Evolutionary conservation across 2,888 invertebrate species (phyloP).

Genomic region (Hofmannophila pseudospretella): DNA sequence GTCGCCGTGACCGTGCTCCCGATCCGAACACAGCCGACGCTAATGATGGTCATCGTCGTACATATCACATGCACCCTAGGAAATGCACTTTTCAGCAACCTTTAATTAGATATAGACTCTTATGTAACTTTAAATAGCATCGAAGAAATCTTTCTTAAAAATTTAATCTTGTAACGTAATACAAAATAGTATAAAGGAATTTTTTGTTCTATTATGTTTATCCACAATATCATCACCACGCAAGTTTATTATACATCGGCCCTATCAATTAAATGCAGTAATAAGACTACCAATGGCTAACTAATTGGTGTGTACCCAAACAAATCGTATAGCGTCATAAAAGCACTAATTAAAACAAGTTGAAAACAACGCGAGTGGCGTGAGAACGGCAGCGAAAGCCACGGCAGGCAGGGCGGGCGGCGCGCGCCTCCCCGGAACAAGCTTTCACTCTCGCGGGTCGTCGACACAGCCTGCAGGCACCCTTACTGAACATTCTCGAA

Average conservation of each 20-base stretch:
- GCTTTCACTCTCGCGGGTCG: conserved; percentile 75
- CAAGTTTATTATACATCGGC: too few relatives aligned
- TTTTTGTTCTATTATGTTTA: too few relatives aligned
- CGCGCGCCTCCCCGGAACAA: conserved; percentile 64
- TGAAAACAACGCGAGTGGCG: conserved; percentile 59
- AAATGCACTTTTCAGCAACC: too few relatives aligned
- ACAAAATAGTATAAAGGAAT: too few relatives aligned
- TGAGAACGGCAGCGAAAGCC: conserved; percentile 73
- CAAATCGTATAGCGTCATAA: conserved; percentile 13
- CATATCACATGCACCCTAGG: too few relatives aligned
- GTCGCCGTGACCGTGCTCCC: conserved; percentile 28
- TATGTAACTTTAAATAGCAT: too few relatives aligned
- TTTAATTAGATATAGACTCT: too few relatives aligned
- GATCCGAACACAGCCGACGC: conserved; percentile 51
- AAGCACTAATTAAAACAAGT: conserved; percentile 46
- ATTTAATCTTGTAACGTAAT: too few relatives aligned
- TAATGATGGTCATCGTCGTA: conserved; percentile 27
- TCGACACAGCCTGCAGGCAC: conserved; percentile 63
- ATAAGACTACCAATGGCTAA: too few relatives aligned
- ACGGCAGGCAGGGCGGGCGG: conserved; percentile 59
- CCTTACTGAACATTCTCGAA: conserved; percentile 56
- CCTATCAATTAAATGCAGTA: too few relatives aligned
- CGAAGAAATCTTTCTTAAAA: too few relatives aligned
- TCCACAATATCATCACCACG: too few relatives aligned
- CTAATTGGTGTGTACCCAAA: neutral